A percentile compares a stretch with the other conserved stretches of the same genome.
Conservation (phyloP, 2,113 vertebrate genomes). For the Hyla sarda region DNA sequence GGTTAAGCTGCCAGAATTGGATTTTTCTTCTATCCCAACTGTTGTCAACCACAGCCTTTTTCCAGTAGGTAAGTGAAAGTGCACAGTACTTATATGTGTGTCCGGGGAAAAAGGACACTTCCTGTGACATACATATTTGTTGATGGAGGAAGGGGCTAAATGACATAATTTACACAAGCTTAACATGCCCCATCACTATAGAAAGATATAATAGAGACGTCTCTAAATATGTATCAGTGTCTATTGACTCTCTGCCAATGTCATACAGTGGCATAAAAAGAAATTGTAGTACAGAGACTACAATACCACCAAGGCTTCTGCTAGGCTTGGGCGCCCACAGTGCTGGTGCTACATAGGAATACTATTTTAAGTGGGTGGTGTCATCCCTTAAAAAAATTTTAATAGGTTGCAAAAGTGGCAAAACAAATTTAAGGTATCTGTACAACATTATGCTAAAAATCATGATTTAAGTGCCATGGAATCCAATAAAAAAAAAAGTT, state of each 20-base stretch:
- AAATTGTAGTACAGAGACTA: neutral
- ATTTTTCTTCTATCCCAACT: too few relatives aligned
- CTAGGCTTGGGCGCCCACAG: neutral
- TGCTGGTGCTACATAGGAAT: neutral
- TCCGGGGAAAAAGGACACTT: too few relatives aligned
- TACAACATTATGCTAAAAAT: neutral
- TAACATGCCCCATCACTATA: neutral
- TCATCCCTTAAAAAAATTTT: neutral
- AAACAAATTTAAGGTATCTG: neutral
- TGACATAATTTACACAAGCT: neutral
- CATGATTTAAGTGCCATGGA: neutral
- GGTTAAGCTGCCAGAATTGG: too few relatives aligned
- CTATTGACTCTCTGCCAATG: neutral
- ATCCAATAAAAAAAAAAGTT: neutral
- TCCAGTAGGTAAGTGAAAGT: too few relatives aligned
- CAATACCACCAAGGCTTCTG: neutral
- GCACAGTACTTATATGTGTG: too few relatives aligned
- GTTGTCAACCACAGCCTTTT: too few relatives aligned
- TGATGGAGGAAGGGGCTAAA: neutral
- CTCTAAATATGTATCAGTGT: neutral
- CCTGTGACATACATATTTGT: too few relatives aligned
- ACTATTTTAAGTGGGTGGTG: neutral
- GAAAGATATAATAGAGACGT: neutral
- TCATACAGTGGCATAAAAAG: neutral
- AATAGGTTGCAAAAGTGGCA: neutral